Evolutionary conservation across 1,140 invertebrate species (phyloP), one percentile per base, ranked within the genome.

Genomic region (Helicoverpa zea): DNA sequence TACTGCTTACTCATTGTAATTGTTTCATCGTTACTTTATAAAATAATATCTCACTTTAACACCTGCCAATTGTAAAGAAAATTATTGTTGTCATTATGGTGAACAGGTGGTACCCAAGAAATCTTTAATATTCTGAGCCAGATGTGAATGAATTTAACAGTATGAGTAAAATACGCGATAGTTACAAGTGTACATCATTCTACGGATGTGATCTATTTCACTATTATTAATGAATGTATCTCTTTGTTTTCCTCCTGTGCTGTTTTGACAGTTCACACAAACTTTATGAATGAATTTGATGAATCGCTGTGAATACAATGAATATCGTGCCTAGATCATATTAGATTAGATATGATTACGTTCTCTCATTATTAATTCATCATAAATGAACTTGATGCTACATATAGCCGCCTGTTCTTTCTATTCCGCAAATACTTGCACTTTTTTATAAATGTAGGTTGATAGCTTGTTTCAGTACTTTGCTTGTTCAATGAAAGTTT

Each of bases 231-330:
- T 30, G 30, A 43, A 59, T 78, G 59, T 72, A 81, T 63, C 81
- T 88, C 89, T 92, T 94, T 94, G 93, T 94, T 94, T 92, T 93
- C 89, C 80, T 91, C 85, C 70, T 85, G 83, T 87, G 70, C 83
- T 88, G 86, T 82, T 92, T 94, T 94, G 92, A 94, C 93, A 94
- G 89, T 87, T 94, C 89, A 85, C 83, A 82, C 83, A 86, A 83
- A 90, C 81, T 92, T 93, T 93, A 94, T 94, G 93, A 94, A 94
- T 94, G 93, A 87, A 88, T 83, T 80, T 72, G 82, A 90, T 72
- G 82, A 90, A 90, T 89, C 86, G 86, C 83, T 87, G 85, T 90
- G 88, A 90, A 91, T 87, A 89, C 92, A 94, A 94, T 94, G 91
- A 94, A 93, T 91, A 77, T 88, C 90, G 86, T 91, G 91, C 82